Percentiles rank a stretch among this genome's conserved stretches.
phyloP scores from a whole-genome alignment of 2,888 invertebrate species.

The Tachina lurida region DNA sequence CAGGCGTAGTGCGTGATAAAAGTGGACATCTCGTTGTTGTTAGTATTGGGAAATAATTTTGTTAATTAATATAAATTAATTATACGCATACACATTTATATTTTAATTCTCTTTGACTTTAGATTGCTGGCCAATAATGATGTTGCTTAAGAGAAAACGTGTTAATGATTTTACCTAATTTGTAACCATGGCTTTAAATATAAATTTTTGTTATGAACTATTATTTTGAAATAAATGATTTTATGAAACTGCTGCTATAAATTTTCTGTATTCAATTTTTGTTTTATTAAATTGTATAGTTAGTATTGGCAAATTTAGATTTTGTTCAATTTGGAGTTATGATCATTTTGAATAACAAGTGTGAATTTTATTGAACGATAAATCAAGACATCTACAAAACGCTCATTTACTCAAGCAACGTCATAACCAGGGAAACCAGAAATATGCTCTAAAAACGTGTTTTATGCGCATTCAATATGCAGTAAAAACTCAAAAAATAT shows the following conservation, averaged over 20 bases:
- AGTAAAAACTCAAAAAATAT: too few species aligned
- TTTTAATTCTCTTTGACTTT: slow-evolving; percentile 27
- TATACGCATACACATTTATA: too few species aligned
- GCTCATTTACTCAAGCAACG: too few species aligned
- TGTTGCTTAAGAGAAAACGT: not conserved
- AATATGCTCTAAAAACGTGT: too few species aligned
- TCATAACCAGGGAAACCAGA: too few species aligned
- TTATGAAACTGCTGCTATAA: slow-evolving; percentile 38
- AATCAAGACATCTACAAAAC: too few species aligned
- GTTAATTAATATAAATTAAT: not conserved
- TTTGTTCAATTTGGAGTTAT: too few species aligned
- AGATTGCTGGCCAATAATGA: slow-evolving; percentile 82
- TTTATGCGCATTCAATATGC: too few species aligned
- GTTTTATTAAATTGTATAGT: not conserved
- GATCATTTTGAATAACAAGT: too few species aligned
- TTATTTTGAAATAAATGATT: slow-evolving; percentile 61
- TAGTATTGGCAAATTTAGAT: too few species aligned
- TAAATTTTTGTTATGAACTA: slow-evolving; percentile 65
- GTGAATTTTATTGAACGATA: too few species aligned
- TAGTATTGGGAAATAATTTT: slow-evolving; percentile 76
- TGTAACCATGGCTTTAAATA: slow-evolving; percentile 69
- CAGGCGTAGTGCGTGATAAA: slow-evolving; percentile 91
- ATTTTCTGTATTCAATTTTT: not conserved
- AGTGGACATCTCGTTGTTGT: slow-evolving; percentile 94
- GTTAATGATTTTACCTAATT: slow-evolving; percentile 59